Evolutionary conservation across 2,888 invertebrate genomes (phyloP).

Genomic region (Leucoma salicis): DNA sequence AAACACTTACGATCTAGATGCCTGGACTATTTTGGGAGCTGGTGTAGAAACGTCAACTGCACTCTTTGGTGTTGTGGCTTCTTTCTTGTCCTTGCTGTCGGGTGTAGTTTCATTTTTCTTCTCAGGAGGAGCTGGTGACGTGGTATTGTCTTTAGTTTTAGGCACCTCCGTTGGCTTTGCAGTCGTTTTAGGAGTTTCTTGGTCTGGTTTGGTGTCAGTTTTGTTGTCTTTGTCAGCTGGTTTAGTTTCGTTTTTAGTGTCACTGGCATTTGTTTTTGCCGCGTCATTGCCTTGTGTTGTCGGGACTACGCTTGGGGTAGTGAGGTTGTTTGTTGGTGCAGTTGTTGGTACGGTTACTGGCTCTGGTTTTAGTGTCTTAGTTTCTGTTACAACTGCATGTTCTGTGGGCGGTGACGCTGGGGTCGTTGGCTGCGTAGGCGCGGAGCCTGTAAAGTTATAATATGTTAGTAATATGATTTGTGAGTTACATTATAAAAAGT

Average conservation of each 20-base stretch:
- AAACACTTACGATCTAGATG: constrained; percentile 57
- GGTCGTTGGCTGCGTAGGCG: not conserved
- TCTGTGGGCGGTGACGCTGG: not conserved
- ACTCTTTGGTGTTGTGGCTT: constrained; percentile 26
- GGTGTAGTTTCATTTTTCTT: constrained; percentile 23
- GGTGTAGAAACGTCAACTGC: constrained; percentile 32
- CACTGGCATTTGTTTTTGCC: not conserved
- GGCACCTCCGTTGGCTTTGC: constrained; percentile 6
- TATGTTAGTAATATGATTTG: too few relatives aligned
- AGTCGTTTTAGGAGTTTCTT: constrained; percentile 7
- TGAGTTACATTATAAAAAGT: too few relatives aligned
- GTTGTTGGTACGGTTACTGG: not conserved
- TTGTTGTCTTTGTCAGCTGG: constrained; percentile 9
- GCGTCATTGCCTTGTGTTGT: not conserved
- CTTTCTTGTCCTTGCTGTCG: constrained; percentile 21
- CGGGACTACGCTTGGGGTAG: not conserved
- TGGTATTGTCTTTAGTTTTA: not conserved
- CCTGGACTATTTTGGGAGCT: constrained; percentile 31
- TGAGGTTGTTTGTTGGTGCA: not conserved
- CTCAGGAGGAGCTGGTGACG: not conserved
- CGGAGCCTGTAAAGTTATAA: not conserved
- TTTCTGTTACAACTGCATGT: not conserved
- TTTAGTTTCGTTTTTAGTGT: constrained; percentile 10
- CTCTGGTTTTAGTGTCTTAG: not conserved
- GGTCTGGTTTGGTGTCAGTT: constrained; percentile 11